Evolutionary conservation across 2,113 vertebrate species (phyloP), one percentile per base, ranked within the genome.

Genomic region (Nyctereutes procyonoides): DNA sequence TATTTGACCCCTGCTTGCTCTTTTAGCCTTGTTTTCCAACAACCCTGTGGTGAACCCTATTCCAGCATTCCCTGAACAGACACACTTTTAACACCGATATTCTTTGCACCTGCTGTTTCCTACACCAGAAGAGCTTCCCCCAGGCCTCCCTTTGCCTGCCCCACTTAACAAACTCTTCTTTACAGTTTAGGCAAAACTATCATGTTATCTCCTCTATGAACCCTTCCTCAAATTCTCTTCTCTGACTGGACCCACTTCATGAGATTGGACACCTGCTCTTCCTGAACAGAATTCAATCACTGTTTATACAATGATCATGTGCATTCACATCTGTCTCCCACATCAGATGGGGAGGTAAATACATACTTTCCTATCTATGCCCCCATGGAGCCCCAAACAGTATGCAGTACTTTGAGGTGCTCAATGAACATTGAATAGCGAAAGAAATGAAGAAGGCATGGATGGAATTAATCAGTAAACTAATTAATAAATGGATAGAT

Each of bases 201-300:
- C 79, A 53, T 2, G 9, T 79, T 80, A 26, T 26, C 30, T 80
- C 74, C 51, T 77, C 11, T 17, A 56, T 8, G 67, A 65, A 82
- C 53, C 7, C 22, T 58, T 35, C 63, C 56, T 48, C 62, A 87
- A 81, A 51, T 12, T 22, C 9, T 20, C 35, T 38, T 32, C 84
- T n/a, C 51, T 60, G 28, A 13, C 15, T n/a, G 32, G 22, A 24
- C 5, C 8, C 26, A 28, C 19, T 3, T 4, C 32, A 17, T 3
- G 3, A 16, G 38, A 35, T 13, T 53, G 28, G 28, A 48, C 0
- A 7, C 3, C 2, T 1, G 19, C 8, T 43, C 26, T 22, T 38
- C 48, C 35, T 63, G 1, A 4, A 69, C 14, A 60, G 58, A 28
- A 19, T 20, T 56, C 1, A 84, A 56, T 15, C 35, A 11, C 1